These are phyloP conservation scores for Brassicogethes aeneus DNA, from an alignment of 2,888 invertebrate genomes.

Conservation along the genomic window DNA sequence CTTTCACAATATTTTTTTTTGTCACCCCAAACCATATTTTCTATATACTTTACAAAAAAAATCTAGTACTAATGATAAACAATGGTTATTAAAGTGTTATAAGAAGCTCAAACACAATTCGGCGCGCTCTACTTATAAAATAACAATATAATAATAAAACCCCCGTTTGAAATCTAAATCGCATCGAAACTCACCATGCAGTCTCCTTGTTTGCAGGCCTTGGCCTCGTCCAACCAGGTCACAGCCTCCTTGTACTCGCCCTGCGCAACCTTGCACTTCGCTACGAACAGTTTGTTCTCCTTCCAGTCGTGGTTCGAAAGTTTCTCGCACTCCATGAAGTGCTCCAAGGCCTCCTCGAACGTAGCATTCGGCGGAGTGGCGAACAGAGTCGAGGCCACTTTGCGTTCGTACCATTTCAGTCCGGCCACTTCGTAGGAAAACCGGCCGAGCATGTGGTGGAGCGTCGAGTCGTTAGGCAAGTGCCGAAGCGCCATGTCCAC, in stretches of 20 bases:
- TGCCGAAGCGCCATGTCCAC: conserved; percentile 54
- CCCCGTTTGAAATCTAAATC: neutral
- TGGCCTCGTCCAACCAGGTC: conserved; percentile 41
- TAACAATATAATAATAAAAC: conserved; percentile 3
- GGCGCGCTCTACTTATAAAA: no score
- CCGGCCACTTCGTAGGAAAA: conserved; percentile 55
- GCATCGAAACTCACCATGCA: conserved; percentile 19
- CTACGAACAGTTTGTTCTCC: conserved; percentile 49
- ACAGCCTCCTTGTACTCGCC: conserved; percentile 44
- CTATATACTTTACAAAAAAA: no score
- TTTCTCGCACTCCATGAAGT: conserved; percentile 47
- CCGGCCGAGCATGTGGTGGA: conserved; percentile 61
- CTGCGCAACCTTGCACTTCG: conserved; percentile 47
- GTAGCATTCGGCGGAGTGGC: conserved; percentile 54
- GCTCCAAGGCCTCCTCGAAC: conserved; percentile 50
- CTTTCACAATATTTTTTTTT: no score
- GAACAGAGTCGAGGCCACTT: conserved; percentile 54
- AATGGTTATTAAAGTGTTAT: no score
- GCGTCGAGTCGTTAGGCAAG: conserved; percentile 50
- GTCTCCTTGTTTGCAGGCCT: conserved; percentile 14
- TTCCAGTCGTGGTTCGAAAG: conserved; percentile 46
- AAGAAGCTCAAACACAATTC: neutral
- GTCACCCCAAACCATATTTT: no score
- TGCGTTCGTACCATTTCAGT: conserved; percentile 48
- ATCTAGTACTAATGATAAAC: no score